Evolutionary conservation across 2,113 vertebrate species (phyloP).

Genomic region (Ginglymostoma cirratum): DNA sequence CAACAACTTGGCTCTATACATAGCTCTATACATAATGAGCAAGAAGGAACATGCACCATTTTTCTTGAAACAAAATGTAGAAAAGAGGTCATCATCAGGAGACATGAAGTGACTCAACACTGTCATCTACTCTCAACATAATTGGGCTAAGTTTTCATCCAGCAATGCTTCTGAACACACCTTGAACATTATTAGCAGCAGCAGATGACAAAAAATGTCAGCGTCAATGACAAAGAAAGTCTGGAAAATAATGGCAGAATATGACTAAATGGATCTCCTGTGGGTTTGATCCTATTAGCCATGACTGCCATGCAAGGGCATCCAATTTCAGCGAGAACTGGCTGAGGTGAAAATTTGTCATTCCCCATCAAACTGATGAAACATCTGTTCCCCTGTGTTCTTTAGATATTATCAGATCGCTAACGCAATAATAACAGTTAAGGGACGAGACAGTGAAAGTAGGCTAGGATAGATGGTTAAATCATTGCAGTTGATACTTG

Average conservation of each 20-base stretch:
- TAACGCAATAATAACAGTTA: background rate
- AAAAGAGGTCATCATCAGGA: background rate
- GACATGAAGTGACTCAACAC: background rate
- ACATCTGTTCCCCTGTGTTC: slow-evolving; percentile 7
- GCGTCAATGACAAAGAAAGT: background rate
- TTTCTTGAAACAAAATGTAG: background rate
- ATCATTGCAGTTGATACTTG: background rate
- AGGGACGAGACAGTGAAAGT: background rate
- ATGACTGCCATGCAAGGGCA: background rate
- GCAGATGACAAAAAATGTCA: slow-evolving; percentile 27
- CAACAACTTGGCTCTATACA: background rate
- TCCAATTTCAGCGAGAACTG: slow-evolving; percentile 16
- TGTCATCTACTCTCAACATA: background rate
- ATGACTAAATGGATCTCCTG: slow-evolving; percentile 33
- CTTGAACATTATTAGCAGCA: slow-evolving; percentile 23
- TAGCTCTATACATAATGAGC: background rate
- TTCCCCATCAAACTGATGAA: slow-evolving; percentile 24
- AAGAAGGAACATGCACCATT: background rate
- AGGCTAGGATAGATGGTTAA: background rate
- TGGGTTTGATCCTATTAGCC: slow-evolving; percentile 17
- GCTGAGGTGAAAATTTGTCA: slow-evolving; percentile 30
- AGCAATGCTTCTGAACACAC: background rate
- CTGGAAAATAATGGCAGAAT: slow-evolving; percentile 17
- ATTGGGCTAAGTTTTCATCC: background rate
- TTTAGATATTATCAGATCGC: background rate